A percentile compares a stretch with the other conserved stretches of the same genome.
These are phyloP conservation scores for Magallana gigas DNA, from an alignment of 1,140 invertebrate species.

Conservation along the genomic window DNA sequence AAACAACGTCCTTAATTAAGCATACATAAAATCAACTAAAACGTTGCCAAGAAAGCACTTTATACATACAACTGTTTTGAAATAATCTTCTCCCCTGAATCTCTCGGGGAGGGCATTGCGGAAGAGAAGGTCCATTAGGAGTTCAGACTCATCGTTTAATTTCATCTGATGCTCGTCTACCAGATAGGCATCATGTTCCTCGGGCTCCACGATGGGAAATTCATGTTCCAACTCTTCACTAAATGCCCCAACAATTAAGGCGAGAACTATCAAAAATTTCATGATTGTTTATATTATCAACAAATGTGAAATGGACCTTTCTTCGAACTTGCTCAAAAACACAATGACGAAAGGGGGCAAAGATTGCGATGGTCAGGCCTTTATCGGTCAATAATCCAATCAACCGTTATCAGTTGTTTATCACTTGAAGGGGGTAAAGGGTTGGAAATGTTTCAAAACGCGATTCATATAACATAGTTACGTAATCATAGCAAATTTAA, in stretches of 20 bases:
- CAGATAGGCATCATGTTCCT: not conserved
- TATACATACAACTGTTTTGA: constrained; percentile 39
- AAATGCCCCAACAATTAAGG: not conserved
- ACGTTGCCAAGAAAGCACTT: no score
- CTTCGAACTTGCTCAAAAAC: not conserved
- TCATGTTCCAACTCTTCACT: not conserved
- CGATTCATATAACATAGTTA: not conserved
- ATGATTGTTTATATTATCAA: not conserved
- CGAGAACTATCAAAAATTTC: not conserved
- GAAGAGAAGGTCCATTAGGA: constrained; percentile 37
- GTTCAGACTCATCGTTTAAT: constrained; percentile 43
- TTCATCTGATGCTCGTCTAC: not conserved
- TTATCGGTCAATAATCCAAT: not conserved
- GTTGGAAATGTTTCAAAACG: not conserved
- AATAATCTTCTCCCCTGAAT: constrained; percentile 39
- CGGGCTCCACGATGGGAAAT: not conserved
- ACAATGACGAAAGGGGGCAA: not conserved
- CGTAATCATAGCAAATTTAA: not conserved
- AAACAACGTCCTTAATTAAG: no score
- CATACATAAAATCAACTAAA: no score
- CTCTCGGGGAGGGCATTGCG: constrained; percentile 31
- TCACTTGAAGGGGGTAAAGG: constrained; percentile 1
- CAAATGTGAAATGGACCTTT: not conserved
- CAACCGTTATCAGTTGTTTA: constrained; percentile 15
- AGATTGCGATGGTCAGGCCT: not conserved